A percentile compares a stretch with the other conserved stretches of the same genome.
These are phyloP conservation scores for Channa maculata DNA, from an alignment of 2,113 vertebrate genomes.

Conservation along the genomic window DNA sequence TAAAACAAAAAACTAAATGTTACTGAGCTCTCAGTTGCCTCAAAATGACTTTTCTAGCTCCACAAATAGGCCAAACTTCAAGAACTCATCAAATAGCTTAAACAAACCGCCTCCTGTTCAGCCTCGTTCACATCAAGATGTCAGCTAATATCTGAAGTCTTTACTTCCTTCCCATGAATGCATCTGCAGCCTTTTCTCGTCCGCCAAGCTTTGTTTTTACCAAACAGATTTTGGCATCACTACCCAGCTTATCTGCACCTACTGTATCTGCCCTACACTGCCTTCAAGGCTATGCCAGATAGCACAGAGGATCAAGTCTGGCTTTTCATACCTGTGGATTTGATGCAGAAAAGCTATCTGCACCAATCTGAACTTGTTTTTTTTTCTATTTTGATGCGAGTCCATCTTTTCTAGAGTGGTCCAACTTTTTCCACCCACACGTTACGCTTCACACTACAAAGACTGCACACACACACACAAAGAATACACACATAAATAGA, in stretches of 20 bases:
- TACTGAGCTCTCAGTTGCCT: constrained; percentile 17
- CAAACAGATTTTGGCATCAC: constrained; percentile 17
- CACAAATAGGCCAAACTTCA: constrained; percentile 62
- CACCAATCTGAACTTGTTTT: constrained; percentile 38
- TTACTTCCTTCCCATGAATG: constrained; percentile 21
- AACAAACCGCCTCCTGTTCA: constrained; percentile 52
- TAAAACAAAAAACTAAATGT: constrained; percentile 23
- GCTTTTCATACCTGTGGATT: constrained; percentile 36
- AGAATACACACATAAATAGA: constrained; percentile 7
- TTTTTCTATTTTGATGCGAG: constrained; percentile 33
- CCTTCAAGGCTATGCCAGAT: constrained; percentile 19
- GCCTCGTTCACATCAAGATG: constrained; percentile 37
- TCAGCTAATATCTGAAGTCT: constrained; percentile 27
- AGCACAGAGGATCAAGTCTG: constrained; percentile 16
- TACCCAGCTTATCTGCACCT: constrained; percentile 45
- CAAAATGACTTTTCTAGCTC: constrained; percentile 38
- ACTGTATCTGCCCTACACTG: constrained; percentile 4
- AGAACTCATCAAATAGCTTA: constrained; percentile 36
- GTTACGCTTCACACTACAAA: constrained; percentile 37
- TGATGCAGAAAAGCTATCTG: constrained; percentile 38
- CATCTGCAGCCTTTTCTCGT: constrained; percentile 36
- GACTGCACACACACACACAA: constrained; percentile 11
- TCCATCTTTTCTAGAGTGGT: constrained; percentile 37
- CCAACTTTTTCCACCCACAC: constrained; percentile 38
- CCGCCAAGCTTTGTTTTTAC: constrained; percentile 38